Base-by-base conservation (phyloP, 2,113 vertebrate species). In the Epinephelus moara region DNA sequence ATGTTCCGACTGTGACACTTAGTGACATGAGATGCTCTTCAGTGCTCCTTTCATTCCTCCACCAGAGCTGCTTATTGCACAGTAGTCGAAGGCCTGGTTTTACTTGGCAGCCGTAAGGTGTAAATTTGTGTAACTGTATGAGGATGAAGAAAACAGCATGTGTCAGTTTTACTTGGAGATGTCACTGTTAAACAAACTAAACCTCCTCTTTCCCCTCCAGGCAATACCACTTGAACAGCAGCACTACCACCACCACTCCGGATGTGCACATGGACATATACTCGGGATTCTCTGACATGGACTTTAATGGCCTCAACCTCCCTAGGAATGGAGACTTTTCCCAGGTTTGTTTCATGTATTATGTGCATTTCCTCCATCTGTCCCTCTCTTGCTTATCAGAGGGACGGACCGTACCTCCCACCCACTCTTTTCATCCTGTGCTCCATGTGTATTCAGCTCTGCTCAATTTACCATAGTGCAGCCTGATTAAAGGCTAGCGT, bases 221-320 rank as follows among this genome's bases (percentile, higher is more conserved):
- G 95, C 95, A 95, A 92, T 95, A 94, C 91, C 90, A 92, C 90
- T 91, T 93, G 79, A 94, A 86, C 85, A 90, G 85, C 92, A 93
- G 89, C 90, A 91, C 84, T 73, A 91, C 89, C 88, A 84, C 87
- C 87, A 82, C 81, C 72, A 80, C 85, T 66, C 85, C 92, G 33
- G 95, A 95, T 81, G 91, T 93, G 91, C 92, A 87, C 82, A 93
- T 94, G 92, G 95, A 95, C 64, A 82, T 95, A 74, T 94, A 88
- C 83, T 82, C 91, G 13, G 81, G 89, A 70, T 93, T 95, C 59
- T 15, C 89, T 52, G 93, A 94, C 5, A 53, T 95, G 66, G 92
- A 95, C 83, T 90, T 96, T 76, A 14, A 86, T 25, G 59, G 60
- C 85, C 75, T 93, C 72, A 88, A 45, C 83, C 85, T 93, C 56